These are phyloP conservation scores for Acronicta leporina DNA, from an alignment of 2,888 invertebrate genomes.

Conservation along the genomic window DNA sequence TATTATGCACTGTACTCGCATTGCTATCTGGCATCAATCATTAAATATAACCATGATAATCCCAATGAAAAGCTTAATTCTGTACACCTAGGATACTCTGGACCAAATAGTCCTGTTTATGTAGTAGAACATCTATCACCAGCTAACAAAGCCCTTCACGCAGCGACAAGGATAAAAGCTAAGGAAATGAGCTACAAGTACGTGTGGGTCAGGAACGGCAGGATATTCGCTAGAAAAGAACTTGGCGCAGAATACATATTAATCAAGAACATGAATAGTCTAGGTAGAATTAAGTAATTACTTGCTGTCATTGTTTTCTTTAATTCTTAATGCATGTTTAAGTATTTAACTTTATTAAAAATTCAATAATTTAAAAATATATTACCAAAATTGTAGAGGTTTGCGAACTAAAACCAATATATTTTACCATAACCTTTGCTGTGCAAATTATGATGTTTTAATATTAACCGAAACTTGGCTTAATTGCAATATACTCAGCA, in stretches of 20 bases:
- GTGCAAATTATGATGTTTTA: constrained; percentile 23
- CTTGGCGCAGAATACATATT: constrained; percentile 9
- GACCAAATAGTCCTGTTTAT: background rate
- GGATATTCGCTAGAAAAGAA: constrained; percentile 7
- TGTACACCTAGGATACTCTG: background rate
- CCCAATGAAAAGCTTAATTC: background rate
- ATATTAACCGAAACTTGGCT: constrained; percentile 26
- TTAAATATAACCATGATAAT: too few species aligned
- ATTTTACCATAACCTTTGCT: constrained; percentile 19
- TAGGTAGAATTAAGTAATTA: constrained; percentile 6
- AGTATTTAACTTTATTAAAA: background rate
- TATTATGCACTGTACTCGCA: too few species aligned
- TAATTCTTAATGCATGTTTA: background rate
- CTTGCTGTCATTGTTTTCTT: background rate
- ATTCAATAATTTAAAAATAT: constrained; percentile 7
- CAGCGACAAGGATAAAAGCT: constrained; percentile 8
- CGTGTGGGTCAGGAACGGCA: constrained; percentile 24
- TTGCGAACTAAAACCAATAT: too few species aligned
- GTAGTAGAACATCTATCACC: constrained; percentile 11
- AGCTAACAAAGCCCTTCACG: constrained; percentile 6
- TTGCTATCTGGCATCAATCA: too few species aligned
- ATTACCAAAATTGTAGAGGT: too few species aligned
- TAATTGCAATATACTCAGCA: constrained; percentile 13
- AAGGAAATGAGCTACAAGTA: constrained; percentile 15
- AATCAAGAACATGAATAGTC: constrained; percentile 1